Evolutionary conservation across 2,888 invertebrate genomes (phyloP), one percentile per base, ranked within the genome.

Genomic region (Digitonthophagus gazella): DNA sequence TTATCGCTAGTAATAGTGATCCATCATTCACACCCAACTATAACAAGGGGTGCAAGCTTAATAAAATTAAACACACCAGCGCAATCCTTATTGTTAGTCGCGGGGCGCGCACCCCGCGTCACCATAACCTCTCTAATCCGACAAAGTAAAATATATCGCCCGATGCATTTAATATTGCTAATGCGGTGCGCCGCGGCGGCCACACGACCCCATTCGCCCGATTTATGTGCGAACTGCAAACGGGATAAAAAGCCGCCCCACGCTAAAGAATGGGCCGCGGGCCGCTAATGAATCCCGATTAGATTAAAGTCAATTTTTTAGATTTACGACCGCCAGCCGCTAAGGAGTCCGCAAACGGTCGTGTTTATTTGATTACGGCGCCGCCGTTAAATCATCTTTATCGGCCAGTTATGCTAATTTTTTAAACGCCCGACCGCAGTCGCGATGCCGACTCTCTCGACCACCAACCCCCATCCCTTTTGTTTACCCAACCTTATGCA

Each of bases 121-220:
- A 69, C 74, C 76, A 76, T 75, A 72, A 68, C 55, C 44, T 58
- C 22, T 73, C 72, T 78, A 78, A 78, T 77, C 76, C 75, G 73
- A 74, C 76, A 75, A 78, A 78, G 78, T 75, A 76, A 77, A 78
- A 79, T 79, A 78, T 78, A 79, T 78, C 74, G 72, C 76, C 71
- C 55, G 72, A 67, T 69, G 75, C 74, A 74, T 74, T 75, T 78
- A 75, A 77, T 78, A 75, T 74, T 67, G 73, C 74, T 75, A 75
- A 75, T 75, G 76, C 71, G 72, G 69, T 61, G 18, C 20, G 20
- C 61, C 61, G 20, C 16, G 18, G 6, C 61, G 14, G 18, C 61
- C 18, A 61, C 20, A 61, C 19, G 61, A 18, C 18, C 16, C 19
- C 20, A 61, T 20, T 19, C 20, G 61, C 15, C 16, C 18, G 19